phyloP scores from a whole-genome alignment of 1,140 invertebrate species.

The Drosophila gunungcola region DNA sequence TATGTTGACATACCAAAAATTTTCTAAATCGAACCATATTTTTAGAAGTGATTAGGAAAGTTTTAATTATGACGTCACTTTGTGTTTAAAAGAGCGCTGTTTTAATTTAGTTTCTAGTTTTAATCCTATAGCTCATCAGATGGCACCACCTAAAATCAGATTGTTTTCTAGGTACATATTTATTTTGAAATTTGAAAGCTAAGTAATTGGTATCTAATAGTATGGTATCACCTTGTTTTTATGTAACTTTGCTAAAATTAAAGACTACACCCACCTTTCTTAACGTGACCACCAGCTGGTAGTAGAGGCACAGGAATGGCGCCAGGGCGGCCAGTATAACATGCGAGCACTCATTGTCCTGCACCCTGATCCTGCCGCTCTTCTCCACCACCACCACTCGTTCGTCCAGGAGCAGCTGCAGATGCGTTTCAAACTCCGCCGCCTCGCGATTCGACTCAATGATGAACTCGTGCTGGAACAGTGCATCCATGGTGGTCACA shows the following conservation, averaged over 20 bases:
- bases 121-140: too few relatives aligned
- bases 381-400: slow-evolving; percentile 45
- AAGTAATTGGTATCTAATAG: too few relatives aligned
- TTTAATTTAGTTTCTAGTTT: neutral
- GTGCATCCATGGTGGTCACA: slow-evolving; percentile 64
- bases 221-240: too few relatives aligned
- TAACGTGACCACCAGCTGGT: slow-evolving; percentile 72
- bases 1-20: too few relatives aligned
- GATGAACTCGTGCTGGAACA: slow-evolving; percentile 83
- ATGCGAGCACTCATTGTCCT: slow-evolving; percentile 64
- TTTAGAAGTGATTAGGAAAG: too few relatives aligned
- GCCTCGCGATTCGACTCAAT: slow-evolving; percentile 82
- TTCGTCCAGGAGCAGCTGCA: slow-evolving; percentile 59
- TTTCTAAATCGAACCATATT: too few relatives aligned
- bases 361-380: slow-evolving; percentile 56
- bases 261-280: slow-evolving; percentile 50
- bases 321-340: slow-evolving; percentile 71
- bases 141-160: too few relatives aligned
- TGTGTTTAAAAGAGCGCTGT: too few relatives aligned
- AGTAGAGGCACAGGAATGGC: slow-evolving; percentile 78
- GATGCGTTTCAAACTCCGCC: slow-evolving; percentile 68
- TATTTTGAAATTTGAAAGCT: too few relatives aligned
- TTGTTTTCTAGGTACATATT: too few relatives aligned
- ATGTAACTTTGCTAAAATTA: too few relatives aligned
- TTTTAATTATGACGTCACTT: too few relatives aligned